Evolutionary conservation across 2,888 invertebrate species (phyloP), one percentile per base, ranked within the genome.

Genomic region (Drosophila niveifrons): DNA sequence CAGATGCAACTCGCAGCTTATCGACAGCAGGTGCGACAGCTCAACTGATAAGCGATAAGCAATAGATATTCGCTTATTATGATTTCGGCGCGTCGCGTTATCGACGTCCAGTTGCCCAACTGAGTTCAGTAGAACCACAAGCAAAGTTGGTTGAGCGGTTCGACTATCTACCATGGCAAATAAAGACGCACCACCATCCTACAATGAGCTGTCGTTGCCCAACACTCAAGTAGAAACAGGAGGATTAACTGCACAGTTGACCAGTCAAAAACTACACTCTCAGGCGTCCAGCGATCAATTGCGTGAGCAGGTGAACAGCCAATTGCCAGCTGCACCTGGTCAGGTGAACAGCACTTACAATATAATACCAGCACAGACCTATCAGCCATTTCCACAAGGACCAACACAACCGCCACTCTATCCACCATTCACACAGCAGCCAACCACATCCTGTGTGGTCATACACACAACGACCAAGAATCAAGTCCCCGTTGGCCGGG

Each of bases 381-480:
- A 69, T 58, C 75, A 69, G n/a, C 36, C 36, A 3, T 68, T 74
- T 75, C 75, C 78, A 15, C 36, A 13, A 0, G 78, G 59, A 29
- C 69, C 69, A 1, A 63, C 63, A 2, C 75, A 78, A 10, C 78
- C 75, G 0, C 78, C 74, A 0, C n/a, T 57, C 1, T 74, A 74
- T 43, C 78, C 78, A 2, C 52, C 78, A 3, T 63, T 63, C 39
- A 50, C 57, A 4, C 55, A 55, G 10, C 29, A 8, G 1, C n/a
- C 57, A 1, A 39, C 52, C 0, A 28, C 41, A 7, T 6, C 41
- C 17, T 59, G 58, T 44, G 67, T 77, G 15, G 3, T 74, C 7
- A 61, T 74, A 7, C 68, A 78, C 13, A 17, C 78, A 8, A 51
- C 59, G 0, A 6, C 46, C 1, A 36, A 23, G 7, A 34, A 28